Conservation (phyloP, 1,140 invertebrate species). For the Mya arenaria region DNA sequence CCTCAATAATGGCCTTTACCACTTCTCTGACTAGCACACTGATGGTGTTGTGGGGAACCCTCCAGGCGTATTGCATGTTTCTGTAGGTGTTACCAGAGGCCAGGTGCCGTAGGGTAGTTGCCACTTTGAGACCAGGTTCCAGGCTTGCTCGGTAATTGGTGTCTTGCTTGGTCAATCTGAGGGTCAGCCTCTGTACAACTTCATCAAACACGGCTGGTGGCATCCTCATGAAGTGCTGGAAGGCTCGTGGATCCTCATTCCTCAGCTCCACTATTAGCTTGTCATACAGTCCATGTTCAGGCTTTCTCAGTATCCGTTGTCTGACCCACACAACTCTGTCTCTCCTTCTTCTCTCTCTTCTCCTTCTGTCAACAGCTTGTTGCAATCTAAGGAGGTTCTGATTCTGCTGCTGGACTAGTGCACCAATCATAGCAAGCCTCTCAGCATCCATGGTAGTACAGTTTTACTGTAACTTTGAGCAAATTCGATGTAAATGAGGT, state of each 20-base stretch:
- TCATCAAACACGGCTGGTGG: slow-evolving; percentile 58
- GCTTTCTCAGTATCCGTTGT: slow-evolving; percentile 15
- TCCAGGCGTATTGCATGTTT: slow-evolving; percentile 14
- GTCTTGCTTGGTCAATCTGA: slow-evolving; percentile 41
- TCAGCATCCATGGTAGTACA: slow-evolving; percentile 32
- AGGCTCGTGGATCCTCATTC: slow-evolving; percentile 48
- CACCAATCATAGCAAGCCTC: background rate
- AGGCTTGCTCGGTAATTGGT: slow-evolving; percentile 35
- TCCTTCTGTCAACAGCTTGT: slow-evolving; percentile 25
- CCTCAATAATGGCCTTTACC: slow-evolving; percentile 51
- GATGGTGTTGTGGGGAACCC: slow-evolving; percentile 60
- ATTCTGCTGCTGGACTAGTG: background rate
- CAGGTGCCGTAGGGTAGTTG: slow-evolving; percentile 43
- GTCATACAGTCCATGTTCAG: slow-evolving; percentile 30
- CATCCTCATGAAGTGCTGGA: slow-evolving; percentile 58
- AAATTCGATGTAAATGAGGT: slow-evolving; percentile 36
- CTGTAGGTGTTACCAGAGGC: slow-evolving; percentile 33
- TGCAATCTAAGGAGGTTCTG: slow-evolving; percentile 41
- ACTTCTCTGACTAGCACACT: slow-evolving; percentile 40
- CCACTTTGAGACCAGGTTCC: slow-evolving; percentile 53
- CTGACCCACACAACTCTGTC: slow-evolving; percentile 42
- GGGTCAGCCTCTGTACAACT: slow-evolving; percentile 33
- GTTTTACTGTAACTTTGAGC: slow-evolving; percentile 45
- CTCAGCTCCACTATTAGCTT: slow-evolving; percentile 46
- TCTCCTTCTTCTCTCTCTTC: slow-evolving; percentile 42